Percentiles rank a stretch among this genome's conserved stretches.
phyloP scores from a whole-genome alignment of 2,888 invertebrate genomes.

The Melinaea menophilus region DNA sequence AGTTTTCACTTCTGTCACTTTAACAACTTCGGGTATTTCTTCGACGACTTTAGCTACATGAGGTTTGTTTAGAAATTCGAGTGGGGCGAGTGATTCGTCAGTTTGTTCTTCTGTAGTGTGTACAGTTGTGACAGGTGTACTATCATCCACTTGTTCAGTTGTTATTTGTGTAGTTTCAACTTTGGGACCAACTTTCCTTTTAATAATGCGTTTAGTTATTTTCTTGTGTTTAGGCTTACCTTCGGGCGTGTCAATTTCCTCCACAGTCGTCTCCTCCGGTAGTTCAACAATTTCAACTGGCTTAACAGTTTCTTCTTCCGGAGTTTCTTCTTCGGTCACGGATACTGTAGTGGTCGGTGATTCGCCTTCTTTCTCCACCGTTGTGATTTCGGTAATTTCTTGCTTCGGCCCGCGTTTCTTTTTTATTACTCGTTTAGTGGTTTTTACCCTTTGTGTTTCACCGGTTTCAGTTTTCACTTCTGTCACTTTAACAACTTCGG shows the following conservation, averaged over 20 bases:
- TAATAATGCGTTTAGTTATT: constrained; percentile 44
- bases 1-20: constrained; percentile 51
- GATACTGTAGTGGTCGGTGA: constrained; percentile 36
- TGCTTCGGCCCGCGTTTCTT: constrained; percentile 36
- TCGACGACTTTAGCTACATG: constrained; percentile 13
- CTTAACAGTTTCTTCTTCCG: constrained; percentile 32
- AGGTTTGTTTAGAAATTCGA: background rate
- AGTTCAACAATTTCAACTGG: constrained; percentile 33
- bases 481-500: background rate
- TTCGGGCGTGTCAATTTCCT: constrained; percentile 45
- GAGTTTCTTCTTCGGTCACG: constrained; percentile 26
- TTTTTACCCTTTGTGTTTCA: background rate
- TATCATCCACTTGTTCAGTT: constrained; percentile 47
- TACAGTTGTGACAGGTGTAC: constrained; percentile 40
- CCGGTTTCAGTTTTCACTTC: constrained; percentile 5
- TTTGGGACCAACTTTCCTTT: constrained; percentile 42
- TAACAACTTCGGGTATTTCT: constrained; percentile 37
- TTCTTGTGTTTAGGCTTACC: constrained; percentile 44
- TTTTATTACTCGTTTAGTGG: background rate
- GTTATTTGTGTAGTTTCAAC: constrained; percentile 39
- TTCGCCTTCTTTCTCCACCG: constrained; percentile 34
- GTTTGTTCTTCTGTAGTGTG: constrained; percentile 32
- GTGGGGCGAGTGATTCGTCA: background rate
- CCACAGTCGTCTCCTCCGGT: constrained; percentile 40
- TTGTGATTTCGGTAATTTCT: constrained; percentile 37